Evolutionary conservation across 1,140 invertebrate species (phyloP).

Genomic region (Orius insidiosus): DNA sequence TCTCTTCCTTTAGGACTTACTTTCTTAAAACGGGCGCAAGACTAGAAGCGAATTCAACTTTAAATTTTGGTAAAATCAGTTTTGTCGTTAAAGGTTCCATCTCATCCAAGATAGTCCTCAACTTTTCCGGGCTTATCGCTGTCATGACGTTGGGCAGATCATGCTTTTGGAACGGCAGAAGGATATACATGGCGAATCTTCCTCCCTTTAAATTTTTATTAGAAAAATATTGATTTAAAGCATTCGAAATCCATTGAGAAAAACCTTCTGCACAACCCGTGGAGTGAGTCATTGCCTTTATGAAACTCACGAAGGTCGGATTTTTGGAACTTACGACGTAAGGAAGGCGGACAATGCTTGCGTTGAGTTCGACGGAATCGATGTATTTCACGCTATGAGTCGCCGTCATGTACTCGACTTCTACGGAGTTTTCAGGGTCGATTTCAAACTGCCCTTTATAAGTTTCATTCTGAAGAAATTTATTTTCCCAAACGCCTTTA

Average conservation of each 20-base stretch:
- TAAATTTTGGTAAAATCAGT: constrained; percentile 56
- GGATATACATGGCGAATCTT: constrained; percentile 50
- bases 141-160: constrained; percentile 39
- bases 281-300: too few species aligned
- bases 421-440: constrained; percentile 26
- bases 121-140: constrained; percentile 32
- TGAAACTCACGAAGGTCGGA: too few species aligned
- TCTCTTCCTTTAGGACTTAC: constrained; percentile 26
- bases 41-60: constrained; percentile 46
- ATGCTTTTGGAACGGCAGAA: constrained; percentile 43
- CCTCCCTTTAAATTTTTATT: constrained; percentile 35
- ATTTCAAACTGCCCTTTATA: constrained; percentile 34
- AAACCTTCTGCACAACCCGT: too few species aligned
- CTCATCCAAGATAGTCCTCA: constrained; percentile 34
- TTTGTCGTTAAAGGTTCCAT: constrained; percentile 39
- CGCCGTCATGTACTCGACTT: constrained; percentile 45
- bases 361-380: constrained; percentile 41
- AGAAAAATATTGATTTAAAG: neutral
- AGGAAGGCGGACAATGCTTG: constrained; percentile 59
- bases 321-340: constrained; percentile 52
- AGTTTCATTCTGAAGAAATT: constrained; percentile 42
- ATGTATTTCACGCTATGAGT: constrained; percentile 43
- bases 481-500: constrained; percentile 51
- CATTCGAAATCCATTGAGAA: too few species aligned
- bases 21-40: constrained; percentile 40